Evolutionary conservation across 1,140 invertebrate genomes (phyloP), one percentile per base, ranked within the genome.

Genomic region (Dolichoris vasculosae): DNA sequence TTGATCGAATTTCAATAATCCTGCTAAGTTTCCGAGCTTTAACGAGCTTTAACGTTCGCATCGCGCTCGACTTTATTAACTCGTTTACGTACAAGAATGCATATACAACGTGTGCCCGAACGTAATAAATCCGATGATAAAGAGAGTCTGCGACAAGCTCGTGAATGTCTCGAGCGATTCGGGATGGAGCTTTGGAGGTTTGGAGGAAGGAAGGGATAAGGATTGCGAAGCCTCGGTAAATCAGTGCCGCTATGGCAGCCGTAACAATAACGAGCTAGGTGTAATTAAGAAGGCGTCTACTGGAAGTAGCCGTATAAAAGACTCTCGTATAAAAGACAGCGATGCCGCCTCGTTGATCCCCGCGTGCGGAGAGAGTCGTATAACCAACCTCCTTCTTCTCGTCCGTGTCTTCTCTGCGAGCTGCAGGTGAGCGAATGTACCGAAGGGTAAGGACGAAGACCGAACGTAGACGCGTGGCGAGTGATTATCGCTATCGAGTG

Each of bases 241-340:
- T 81, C 84, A 76, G 69, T 40, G 30, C 76, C 15, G 40, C 75
- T 38, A 78, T 23, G 40, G 35, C 71, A 82, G 48, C 71, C 40
- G 43, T 83, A 76, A 78, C 40, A 84, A 84, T 84, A 78, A 78
- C 82, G 73, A 64, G 82, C 1, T 77, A 32, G 55, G 1, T 69
- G 75, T 78, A 84, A 84, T 84, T 84, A 84, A 84, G 59, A 83
- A 76, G 69, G 26, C 46, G 20, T 55, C 80, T 32, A 30, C 2
- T 38, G 43, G 64, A 43, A 73, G 23, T 35, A 46, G 63, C 23
- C 26, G 63, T 46, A 79, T 79, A 79, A 63, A 63, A 63, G 59
- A 63, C 26, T 63, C 26, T n/a, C 2, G 26, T 26, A 59, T 51
- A 51, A 51, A 59, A 46, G 6, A 46, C 43, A 46, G 6, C 43